Evolutionary conservation across 2,888 invertebrate species (phyloP).

Genomic region (Caenorhabditis zanzibari): DNA sequence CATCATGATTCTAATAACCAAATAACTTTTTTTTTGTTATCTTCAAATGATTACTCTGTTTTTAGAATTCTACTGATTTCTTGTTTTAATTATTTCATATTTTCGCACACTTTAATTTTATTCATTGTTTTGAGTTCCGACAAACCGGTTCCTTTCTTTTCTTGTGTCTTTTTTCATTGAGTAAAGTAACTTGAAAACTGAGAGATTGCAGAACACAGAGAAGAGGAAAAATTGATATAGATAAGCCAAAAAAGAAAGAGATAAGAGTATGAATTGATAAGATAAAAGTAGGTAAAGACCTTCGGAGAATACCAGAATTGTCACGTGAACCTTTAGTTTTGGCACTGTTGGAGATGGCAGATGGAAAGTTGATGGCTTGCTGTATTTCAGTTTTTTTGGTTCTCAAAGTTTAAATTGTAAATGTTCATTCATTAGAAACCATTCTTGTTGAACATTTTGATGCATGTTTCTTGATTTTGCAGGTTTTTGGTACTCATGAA

Average conservation of each 20-base stretch:
- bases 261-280: constrained; percentile 11
- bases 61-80: constrained; percentile 26
- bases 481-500: too few species aligned
- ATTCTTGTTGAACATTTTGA: too few species aligned
- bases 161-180: background rate
- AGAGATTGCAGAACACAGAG: background rate
- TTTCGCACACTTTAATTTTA: background rate
- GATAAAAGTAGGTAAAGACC: constrained; percentile 4
- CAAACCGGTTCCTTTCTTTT: constrained; percentile 29
- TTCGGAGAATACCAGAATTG: constrained; percentile 13
- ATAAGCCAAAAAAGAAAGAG: background rate
- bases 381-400: too few species aligned
- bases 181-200: constrained; percentile 1
- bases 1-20: background rate
- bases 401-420: too few species aligned
- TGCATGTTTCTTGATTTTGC: too few species aligned
- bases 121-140: constrained; percentile 21
- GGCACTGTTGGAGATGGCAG: background rate
- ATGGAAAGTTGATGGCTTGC: background rate
- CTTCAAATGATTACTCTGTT: constrained; percentile 2
- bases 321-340: constrained; percentile 2
- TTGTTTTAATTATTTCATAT: constrained; percentile 8
- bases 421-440: too few species aligned
- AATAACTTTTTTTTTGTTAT: background rate
- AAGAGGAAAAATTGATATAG: constrained; percentile 1